Evolutionary conservation across 1,140 invertebrate species (phyloP), one percentile per base, ranked within the genome.

Genomic region (Vollenhovia emeryi): DNA sequence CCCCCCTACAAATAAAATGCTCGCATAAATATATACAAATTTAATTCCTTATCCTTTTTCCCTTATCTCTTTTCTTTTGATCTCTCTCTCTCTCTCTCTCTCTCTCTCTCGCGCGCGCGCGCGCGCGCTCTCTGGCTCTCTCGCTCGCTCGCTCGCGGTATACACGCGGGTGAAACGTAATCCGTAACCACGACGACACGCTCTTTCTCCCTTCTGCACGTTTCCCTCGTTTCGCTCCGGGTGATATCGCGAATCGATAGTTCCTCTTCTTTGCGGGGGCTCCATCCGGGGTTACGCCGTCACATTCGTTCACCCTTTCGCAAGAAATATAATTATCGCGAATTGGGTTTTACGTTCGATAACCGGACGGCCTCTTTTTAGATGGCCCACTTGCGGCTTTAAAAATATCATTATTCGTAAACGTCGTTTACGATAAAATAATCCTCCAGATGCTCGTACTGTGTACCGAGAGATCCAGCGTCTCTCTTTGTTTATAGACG

Each of bases 241-340:
- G 24, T 71, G 78, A 80, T 71, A 80, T 80, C 48, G 36, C 78
- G 50, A 24, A 80, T 80, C 64, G 78, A 80, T 80, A 80, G 62
- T 90, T 89, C 88, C 95, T 96, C 95, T 96, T 59, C 59, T 57
- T 55, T 78, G 45, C 36, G 69, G 52, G 9, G 21, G 8, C 64
- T n/a, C 33, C 64, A 84, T 84, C 64, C 64, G 64, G 48, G 24
- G 18, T 80, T 40, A 40, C 50, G 4, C 30, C 30, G 64, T n/a
- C 21, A 24, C 18, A 69, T 80, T 80, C 48, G 48, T 71, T 79
- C 36, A 69, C 33, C 15, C 48, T 68, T 71, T 43, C 27, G 36
- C 36, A 21, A 57, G 68, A 80, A 80, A 30, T 43, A 43, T 57
- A 69, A 80, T 80, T 45, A 80, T 13, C 64, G 33, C 21, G 55